A percentile compares a stretch with the other conserved stretches of the same genome.
phyloP scores from a whole-genome alignment of 1,140 invertebrate genomes.

The Cyclina sinensis region DNA sequence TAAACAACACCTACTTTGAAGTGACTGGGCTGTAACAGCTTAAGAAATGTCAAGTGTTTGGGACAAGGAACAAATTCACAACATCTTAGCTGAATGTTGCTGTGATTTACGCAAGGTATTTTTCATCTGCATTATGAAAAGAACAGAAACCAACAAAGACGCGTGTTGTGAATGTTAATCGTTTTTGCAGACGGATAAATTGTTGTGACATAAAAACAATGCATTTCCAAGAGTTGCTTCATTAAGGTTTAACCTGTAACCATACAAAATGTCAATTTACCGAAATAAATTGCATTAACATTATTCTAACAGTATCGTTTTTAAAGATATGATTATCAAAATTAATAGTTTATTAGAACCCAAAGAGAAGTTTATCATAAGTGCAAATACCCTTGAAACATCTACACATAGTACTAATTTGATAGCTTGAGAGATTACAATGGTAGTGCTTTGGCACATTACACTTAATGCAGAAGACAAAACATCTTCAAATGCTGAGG shows the following conservation, averaged over 20 bases:
- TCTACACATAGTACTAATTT: neutral
- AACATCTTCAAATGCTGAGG: neutral
- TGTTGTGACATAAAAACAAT: no score
- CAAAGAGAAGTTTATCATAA: slow-evolving; percentile 3
- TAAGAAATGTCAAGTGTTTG: neutral
- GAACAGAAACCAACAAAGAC: neutral
- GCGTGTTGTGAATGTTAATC: neutral
- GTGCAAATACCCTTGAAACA: slow-evolving; percentile 4
- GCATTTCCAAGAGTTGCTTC: no score
- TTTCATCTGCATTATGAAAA: slow-evolving; percentile 10
- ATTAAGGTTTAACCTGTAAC: no score
- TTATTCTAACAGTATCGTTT: neutral
- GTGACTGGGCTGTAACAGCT: slow-evolving; percentile 13
- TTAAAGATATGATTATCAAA: neutral
- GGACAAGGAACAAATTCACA: slow-evolving; percentile 1
- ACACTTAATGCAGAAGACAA: neutral
- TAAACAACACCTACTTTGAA: slow-evolving; percentile 50
- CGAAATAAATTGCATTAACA: neutral
- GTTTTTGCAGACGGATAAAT: neutral
- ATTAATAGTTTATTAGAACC: neutral
- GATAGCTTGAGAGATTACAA: neutral
- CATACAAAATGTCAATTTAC: no score
- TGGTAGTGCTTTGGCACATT: slow-evolving; percentile 4
- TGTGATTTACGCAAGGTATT: neutral
- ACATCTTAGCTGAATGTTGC: neutral